Evolutionary conservation across 2,113 vertebrate genomes (phyloP), one percentile per base, ranked within the genome.

Genomic region (Xiphorhynchus elegans): DNA sequence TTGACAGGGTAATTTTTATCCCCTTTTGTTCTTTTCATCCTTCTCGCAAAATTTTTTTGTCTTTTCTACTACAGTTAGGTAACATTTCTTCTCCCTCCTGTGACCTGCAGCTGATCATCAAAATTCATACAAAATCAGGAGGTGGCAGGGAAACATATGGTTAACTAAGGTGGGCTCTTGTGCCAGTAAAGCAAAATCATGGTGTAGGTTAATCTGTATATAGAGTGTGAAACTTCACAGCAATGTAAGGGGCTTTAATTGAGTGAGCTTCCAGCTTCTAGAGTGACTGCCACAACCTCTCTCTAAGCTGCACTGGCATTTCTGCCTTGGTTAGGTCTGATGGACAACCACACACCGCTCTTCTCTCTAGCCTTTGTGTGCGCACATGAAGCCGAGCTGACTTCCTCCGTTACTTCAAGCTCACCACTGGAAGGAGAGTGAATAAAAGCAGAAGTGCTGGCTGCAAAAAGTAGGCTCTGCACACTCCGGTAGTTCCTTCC

Each of bases 221-320:
- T 55, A 63, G 50, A 58, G 53, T 26, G 44, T 90, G 75, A 84
- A 86, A 70, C 53, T 75, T 92, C 91, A 84, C 93, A 92, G 89
- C 89, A 75, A 66, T 60, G 88, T 95, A 78, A 93, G 82, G 90
- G 95, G 87, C 91, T 96, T 95, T 84, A 63, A 83, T 10, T 84
- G 79, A 86, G 67, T 69, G 95, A 93, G 91, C 96, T 96, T 96
- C 94, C 97, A 95, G 95, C 76, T 97, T 95, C 96, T 90, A 87
- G 84, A 77, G 74, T 17, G 16, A 80, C 83, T 95, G 93, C 84
- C 87, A 69, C 24, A 12, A 87, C 82, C 81, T 72, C 64, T 78
- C 74, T 94, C 68, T 89, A 63, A 53, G 92, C 80, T 59, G 92
- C 96, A 82, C 62, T 76, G 80, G 49, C 17, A 5, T 73, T 91